Conservation (phyloP, 2,113 vertebrate genomes). For the Bothrops jararaca region DNA sequence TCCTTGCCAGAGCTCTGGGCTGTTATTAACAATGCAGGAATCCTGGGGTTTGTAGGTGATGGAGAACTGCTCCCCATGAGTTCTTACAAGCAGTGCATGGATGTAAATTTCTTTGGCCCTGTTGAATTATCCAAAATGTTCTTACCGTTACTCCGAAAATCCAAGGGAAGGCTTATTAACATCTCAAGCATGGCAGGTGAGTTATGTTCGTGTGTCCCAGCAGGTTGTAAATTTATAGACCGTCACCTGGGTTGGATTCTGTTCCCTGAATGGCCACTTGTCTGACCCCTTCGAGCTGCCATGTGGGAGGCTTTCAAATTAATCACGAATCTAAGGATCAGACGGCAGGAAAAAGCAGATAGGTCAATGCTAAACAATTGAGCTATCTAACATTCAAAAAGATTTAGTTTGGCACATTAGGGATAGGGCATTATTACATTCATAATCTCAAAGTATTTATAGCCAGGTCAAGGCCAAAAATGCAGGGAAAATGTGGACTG, state of each 20-base stretch:
- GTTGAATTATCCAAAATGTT: conserved; percentile 80
- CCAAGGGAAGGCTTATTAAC: conserved; percentile 80
- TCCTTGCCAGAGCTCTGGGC: conserved; percentile 81
- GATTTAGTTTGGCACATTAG: neutral
- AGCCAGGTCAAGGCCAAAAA: neutral
- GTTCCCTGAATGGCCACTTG: too few species aligned
- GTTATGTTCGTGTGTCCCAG: neutral
- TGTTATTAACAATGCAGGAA: conserved; percentile 83
- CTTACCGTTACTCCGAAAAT: conserved; percentile 76
- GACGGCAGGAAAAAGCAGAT: neutral
- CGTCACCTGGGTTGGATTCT: too few species aligned
- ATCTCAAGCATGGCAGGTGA: conserved; percentile 84
- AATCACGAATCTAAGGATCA: neutral
- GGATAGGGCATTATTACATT: neutral
- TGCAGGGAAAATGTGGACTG: neutral
- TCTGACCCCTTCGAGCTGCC: neutral
- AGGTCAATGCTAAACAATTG: too few species aligned
- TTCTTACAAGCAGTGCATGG: conserved; percentile 71
- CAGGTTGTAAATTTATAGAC: neutral
- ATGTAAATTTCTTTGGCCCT: conserved; percentile 83
- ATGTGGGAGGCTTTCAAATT: neutral
- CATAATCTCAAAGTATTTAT: neutral
- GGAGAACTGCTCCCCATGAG: conserved; percentile 77
- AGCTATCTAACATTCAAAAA: neutral
- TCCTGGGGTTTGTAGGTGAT: conserved; percentile 67